phyloP scores from a whole-genome alignment of 2,888 invertebrate genomes.

The Linnaemya vulpina region DNA sequence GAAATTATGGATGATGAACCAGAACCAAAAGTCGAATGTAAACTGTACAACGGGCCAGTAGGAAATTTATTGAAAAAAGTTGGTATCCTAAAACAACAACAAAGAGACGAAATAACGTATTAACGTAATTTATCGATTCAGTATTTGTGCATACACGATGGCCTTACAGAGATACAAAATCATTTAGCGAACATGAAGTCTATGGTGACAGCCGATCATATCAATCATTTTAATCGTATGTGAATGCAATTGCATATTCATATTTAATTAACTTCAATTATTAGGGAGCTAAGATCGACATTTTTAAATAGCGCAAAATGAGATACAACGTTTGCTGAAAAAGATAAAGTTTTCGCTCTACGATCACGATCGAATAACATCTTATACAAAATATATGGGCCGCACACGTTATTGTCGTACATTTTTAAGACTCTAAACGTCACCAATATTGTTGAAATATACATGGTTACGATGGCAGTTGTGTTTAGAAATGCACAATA shows the following conservation, averaged over 20 bases:
- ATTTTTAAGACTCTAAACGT: too few species aligned
- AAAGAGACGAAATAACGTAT: neutral
- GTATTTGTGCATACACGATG: slow-evolving; percentile 15
- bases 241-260: neutral
- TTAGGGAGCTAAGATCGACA: too few species aligned
- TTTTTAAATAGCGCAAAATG: too few species aligned
- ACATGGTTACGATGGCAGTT: too few species aligned
- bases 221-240: slow-evolving; percentile 25
- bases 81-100: neutral
- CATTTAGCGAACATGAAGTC: slow-evolving; percentile 29
- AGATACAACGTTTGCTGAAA: too few species aligned
- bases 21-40: neutral
- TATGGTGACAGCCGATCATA: slow-evolving; percentile 5
- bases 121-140: neutral
- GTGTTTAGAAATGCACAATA: too few species aligned
- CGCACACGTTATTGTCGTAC: too few species aligned
- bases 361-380: too few species aligned
- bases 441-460: too few species aligned
- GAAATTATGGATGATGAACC: neutral
- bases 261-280: too few species aligned
- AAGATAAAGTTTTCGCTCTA: too few species aligned
- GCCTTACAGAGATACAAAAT: slow-evolving; percentile 21
- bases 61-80: slow-evolving; percentile 49
- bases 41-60: slow-evolving; percentile 7
- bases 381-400: too few species aligned